Evolutionary conservation across 2,797 vertebrate species (phyloP), one percentile per base, ranked within the genome.

Genomic region (Limosa lapponica): DNA sequence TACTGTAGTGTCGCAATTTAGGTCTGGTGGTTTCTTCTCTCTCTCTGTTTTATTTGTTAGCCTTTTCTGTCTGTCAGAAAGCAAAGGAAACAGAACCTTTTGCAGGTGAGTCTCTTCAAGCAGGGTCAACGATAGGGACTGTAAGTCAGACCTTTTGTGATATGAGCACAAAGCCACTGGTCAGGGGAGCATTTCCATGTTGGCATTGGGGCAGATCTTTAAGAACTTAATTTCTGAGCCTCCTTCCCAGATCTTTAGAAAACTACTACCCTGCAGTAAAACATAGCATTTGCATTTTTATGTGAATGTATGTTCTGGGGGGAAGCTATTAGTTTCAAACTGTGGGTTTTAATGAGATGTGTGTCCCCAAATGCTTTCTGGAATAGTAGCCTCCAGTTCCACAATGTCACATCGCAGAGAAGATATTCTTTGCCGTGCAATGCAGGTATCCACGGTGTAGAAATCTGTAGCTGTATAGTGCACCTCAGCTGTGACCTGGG

Each of bases 51-150:
- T 70, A 59, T 71, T 55, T 73, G 59, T 89, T 71, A 57, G 30
- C 67, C 32, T 89, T 74, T 77, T 82, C 61, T 82, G 51, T 66
- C 43, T 82, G 75, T 93, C 39, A 77, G 25, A 75, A 57, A 89
- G 34, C 59, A 57, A 82, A 85, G 61, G 71, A 84, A 82, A 36
- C 8, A 11, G 30, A 82, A 36, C 74, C 8, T 73, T 73, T 65
- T 82, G 43, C 75, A 79, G 57, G 57, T 34, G 57, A 84, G 5
- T 58, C 54, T 70, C 44, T 87, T 78, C 72, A 57, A 46, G 48
- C 36, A 30, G 16, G 41, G 16, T 34, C 25, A 24, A 2, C 0
- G 0, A 52, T 61, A 51, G 9, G 28, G 51, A 18, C 22, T 6
- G 6, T 30, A 58, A 55, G 25, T 81, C 75, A 48, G 80, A 25